A percentile compares a stretch with the other conserved stretches of the same genome.
Conservation (phyloP, 1,140 invertebrate species). For the Phymastichus coffea region DNA sequence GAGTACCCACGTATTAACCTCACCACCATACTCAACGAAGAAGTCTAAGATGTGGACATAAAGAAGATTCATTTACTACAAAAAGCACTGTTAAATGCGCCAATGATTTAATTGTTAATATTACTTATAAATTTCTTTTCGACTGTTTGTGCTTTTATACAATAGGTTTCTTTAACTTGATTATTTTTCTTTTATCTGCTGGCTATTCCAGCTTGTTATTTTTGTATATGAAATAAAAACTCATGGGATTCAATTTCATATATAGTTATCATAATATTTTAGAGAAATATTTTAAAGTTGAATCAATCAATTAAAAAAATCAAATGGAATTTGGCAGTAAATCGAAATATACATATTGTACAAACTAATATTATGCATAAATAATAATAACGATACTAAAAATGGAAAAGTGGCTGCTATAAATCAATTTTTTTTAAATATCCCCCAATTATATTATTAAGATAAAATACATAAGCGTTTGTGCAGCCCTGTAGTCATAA, state of each 20-base stretch:
- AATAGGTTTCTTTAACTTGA: conserved; percentile 8
- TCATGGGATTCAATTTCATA: conserved; percentile 19
- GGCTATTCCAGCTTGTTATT: conserved; percentile 19
- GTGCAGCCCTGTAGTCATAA: conserved; percentile 5
- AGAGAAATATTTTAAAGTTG: conserved; percentile 1
- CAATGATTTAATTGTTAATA: conserved; percentile 15
- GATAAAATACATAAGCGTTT: conserved; percentile 1
- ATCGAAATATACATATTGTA: conserved; percentile 17
- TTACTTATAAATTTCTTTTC: conserved; percentile 24
- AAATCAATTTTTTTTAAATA: conserved; percentile 27
- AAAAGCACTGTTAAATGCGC: conserved; percentile 17
- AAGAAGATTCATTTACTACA: conserved; percentile 15
- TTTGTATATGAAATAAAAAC: conserved; percentile 20
- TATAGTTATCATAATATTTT: conserved; percentile 5
- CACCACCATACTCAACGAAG: conserved; percentile 12
- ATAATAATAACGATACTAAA: conserved; percentile 5
- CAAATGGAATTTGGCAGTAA: conserved; percentile 13
- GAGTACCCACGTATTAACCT: conserved; percentile 15
- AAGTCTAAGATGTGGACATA: conserved; percentile 9
- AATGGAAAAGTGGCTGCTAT: conserved; percentile 23
- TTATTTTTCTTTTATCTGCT: conserved; percentile 20
- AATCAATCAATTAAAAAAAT: background rate
- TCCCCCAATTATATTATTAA: conserved; percentile 23
- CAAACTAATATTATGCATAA: conserved; percentile 22
- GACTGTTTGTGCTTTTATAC: conserved; percentile 19